Conservation (phyloP, 2,888 invertebrate genomes). For the Epistrophe grossulariae region DNA sequence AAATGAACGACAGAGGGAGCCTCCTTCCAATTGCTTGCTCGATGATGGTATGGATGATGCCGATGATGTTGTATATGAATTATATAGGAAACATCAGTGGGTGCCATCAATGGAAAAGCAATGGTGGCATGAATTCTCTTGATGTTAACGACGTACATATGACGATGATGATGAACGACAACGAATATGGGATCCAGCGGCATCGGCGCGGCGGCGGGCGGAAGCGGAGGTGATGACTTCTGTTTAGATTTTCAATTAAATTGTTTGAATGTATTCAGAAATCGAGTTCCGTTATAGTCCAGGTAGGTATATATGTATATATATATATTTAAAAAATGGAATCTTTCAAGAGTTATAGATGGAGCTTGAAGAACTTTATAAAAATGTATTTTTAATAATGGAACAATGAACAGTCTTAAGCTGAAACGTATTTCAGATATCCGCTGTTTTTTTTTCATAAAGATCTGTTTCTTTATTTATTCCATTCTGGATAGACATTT, state of each 20-base stretch:
- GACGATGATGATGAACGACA: not conserved
- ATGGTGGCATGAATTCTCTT: not conserved
- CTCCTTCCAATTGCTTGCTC: constrained; percentile 1
- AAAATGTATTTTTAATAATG: too few relatives aligned
- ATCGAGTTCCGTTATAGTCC: not conserved
- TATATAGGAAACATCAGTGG: constrained; percentile 5
- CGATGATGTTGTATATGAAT: constrained; percentile 13
- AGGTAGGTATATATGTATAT: too few relatives aligned
- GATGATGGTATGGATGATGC: constrained; percentile 29
- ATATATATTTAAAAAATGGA: too few relatives aligned
- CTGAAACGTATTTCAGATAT: too few relatives aligned
- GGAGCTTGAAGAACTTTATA: too few relatives aligned
- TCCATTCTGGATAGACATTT: too few relatives aligned
- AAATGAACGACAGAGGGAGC: constrained; percentile 44
- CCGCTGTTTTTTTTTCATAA: too few relatives aligned
- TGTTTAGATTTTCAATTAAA: constrained; percentile 75
- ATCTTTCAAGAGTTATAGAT: too few relatives aligned
- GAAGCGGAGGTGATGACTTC: constrained; percentile 31
- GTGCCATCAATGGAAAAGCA: constrained; percentile 4
- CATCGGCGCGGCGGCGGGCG: too few relatives aligned
- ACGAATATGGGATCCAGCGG: not conserved
- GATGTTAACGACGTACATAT: constrained; percentile 22
- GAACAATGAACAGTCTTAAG: too few relatives aligned
- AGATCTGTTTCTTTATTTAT: too few relatives aligned
- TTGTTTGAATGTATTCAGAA: constrained; percentile 62